These are phyloP conservation scores for Ornithoptera priamus DNA, from an alignment of 2,888 invertebrate species.

Conservation along the genomic window DNA sequence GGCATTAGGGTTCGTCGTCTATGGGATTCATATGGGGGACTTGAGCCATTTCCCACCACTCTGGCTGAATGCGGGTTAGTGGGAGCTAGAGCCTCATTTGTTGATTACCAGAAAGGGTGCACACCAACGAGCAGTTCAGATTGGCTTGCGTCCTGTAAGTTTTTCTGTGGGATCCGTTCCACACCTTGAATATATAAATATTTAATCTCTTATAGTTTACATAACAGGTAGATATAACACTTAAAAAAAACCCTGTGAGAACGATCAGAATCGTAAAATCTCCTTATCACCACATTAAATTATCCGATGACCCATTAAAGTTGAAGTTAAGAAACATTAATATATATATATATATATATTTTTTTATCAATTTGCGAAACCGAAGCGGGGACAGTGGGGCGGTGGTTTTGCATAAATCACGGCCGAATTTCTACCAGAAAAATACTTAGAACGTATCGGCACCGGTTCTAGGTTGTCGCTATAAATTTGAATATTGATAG, in stretches of 20 bases:
- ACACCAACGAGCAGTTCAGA: too few relatives aligned
- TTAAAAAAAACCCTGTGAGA: background rate
- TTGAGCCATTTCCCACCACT: too few relatives aligned
- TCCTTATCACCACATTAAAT: conserved; percentile 26
- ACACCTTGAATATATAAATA: too few relatives aligned
- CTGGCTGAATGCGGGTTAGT: too few relatives aligned
- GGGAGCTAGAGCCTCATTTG: too few relatives aligned
- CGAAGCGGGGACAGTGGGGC: conserved; percentile 35
- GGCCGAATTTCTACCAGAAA: conserved; percentile 34
- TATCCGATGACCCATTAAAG: conserved; percentile 42
- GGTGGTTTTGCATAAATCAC: conserved; percentile 43
- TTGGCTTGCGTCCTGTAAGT: too few relatives aligned
- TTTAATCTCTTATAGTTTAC: background rate
- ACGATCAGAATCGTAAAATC: conserved; percentile 17
- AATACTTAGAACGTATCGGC: conserved; percentile 40
- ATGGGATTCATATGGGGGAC: too few relatives aligned
- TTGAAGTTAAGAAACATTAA: conserved; percentile 40
- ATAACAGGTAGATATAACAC: conserved; percentile 9
- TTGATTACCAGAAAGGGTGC: too few relatives aligned
- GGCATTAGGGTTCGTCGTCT: too few relatives aligned
- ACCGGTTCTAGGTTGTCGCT: conserved; percentile 54
- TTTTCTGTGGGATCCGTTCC: too few relatives aligned
- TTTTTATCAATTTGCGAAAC: conserved; percentile 25
- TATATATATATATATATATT: conserved; percentile 14
- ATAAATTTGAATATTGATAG: conserved; percentile 70